These are phyloP conservation scores for Apolygus lucorum DNA, from an alignment of 1,140 invertebrate genomes.

Conservation along the genomic window DNA sequence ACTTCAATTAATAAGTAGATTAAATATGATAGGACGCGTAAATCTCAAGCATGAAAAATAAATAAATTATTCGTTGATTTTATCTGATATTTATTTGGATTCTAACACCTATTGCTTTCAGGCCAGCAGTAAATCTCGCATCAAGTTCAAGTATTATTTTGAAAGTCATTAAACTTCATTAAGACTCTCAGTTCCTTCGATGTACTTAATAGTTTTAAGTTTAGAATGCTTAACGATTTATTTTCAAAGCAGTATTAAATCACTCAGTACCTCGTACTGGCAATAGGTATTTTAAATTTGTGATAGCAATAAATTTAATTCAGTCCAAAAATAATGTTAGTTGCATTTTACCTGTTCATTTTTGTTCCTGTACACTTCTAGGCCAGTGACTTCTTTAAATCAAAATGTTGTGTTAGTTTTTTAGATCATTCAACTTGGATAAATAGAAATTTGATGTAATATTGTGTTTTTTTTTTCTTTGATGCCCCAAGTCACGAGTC, in stretches of 20 bases:
- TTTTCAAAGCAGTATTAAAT: neutral
- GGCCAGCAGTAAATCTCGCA: neutral
- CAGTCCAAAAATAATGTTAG: neutral
- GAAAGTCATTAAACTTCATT: neutral
- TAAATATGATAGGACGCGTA: too few species aligned
- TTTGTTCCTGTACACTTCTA: neutral
- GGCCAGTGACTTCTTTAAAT: neutral
- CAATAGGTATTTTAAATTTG: neutral
- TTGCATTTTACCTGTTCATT: neutral
- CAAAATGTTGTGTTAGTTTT: neutral
- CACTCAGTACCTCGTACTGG: neutral
- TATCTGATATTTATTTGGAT: neutral
- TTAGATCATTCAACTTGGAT: neutral
- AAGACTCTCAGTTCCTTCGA: neutral
- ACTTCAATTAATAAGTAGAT: too few species aligned
- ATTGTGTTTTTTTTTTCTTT: neutral
- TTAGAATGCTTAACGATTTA: neutral
- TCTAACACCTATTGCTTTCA: neutral
- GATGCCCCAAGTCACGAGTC: neutral
- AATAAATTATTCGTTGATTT: neutral
- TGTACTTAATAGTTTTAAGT: neutral
- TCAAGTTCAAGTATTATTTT: neutral
- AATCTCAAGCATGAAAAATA: too few species aligned
- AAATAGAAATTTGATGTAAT: neutral
- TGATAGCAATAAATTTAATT: neutral